Conservation (phyloP, 2,113 vertebrate genomes). For the Aythya baeri region DNA sequence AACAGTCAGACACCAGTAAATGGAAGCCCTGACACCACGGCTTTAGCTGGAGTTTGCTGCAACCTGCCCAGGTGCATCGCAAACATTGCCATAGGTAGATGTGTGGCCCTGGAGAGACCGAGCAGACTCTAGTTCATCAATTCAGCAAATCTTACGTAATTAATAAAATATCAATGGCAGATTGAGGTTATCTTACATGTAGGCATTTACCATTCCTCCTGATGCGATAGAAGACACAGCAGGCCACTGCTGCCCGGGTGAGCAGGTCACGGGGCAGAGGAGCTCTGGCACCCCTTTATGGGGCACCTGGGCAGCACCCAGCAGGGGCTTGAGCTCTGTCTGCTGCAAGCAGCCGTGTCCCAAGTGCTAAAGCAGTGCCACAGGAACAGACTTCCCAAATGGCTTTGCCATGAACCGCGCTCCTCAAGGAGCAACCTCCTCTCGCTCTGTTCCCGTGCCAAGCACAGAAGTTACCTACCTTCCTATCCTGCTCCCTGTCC, state of each 20-base stretch:
- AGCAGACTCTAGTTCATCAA: neutral
- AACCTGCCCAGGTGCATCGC: neutral
- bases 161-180: neutral
- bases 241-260: too few species aligned
- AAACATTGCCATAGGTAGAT: fast-evolving
- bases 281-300: too few species aligned
- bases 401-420: neutral
- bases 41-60: neutral
- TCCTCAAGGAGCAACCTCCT: neutral
- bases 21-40: fast-evolving
- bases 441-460: neutral
- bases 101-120: neutral
- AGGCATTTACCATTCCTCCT: too few species aligned
- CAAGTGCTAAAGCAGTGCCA: neutral
- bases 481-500: neutral
- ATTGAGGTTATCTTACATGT: too few species aligned
- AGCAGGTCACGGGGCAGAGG: too few species aligned
- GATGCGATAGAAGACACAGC: too few species aligned
- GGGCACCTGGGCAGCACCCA: too few species aligned
- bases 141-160: neutral
- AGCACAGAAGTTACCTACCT: neutral
- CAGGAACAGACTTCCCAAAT: fast-evolving
- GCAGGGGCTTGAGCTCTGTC: too few species aligned
- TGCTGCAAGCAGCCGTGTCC: neutral
- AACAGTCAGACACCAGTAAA: fast-evolving